A percentile compares a stretch with the other conserved stretches of the same genome.
Evolutionary conservation across 2,113 vertebrate genomes (phyloP).

Genomic region (Accipiter virgatus): DNA sequence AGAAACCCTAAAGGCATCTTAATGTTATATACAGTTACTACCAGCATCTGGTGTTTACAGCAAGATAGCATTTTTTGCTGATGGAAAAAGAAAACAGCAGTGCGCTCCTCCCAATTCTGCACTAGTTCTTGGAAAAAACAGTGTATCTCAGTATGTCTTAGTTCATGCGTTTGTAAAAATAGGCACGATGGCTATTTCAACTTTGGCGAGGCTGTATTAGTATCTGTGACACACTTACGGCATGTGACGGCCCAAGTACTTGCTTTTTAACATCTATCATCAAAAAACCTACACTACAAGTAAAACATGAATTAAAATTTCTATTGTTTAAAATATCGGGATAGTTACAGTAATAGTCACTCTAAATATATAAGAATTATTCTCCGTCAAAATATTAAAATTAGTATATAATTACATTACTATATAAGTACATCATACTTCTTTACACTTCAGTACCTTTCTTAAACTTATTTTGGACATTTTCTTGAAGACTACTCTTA

Average conservation of each 20-base stretch:
- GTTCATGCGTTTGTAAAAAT: background rate
- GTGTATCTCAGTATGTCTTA: background rate
- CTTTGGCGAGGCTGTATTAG: background rate
- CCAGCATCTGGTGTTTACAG: conserved; percentile 65
- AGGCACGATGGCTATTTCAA: background rate
- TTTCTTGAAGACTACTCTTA: background rate
- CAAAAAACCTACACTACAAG: background rate
- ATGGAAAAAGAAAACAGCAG: conserved; percentile 39
- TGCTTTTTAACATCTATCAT: background rate
- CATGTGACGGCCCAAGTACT: background rate
- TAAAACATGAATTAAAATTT: background rate
- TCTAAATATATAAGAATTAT: background rate
- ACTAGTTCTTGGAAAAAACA: background rate
- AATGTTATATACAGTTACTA: conserved; percentile 56
- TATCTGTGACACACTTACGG: background rate
- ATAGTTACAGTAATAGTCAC: background rate
- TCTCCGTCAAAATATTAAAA: background rate
- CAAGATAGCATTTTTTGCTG: conserved; percentile 49
- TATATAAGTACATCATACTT: background rate
- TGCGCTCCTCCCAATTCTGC: background rate
- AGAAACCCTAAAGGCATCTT: conserved; percentile 64
- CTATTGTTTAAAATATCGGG: background rate
- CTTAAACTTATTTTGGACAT: background rate
- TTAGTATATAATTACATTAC: background rate
- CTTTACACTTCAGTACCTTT: background rate